Evolutionary conservation across 2,797 vertebrate genomes (phyloP).

Genomic region (Myoxocephalus aenaeus): DNA sequence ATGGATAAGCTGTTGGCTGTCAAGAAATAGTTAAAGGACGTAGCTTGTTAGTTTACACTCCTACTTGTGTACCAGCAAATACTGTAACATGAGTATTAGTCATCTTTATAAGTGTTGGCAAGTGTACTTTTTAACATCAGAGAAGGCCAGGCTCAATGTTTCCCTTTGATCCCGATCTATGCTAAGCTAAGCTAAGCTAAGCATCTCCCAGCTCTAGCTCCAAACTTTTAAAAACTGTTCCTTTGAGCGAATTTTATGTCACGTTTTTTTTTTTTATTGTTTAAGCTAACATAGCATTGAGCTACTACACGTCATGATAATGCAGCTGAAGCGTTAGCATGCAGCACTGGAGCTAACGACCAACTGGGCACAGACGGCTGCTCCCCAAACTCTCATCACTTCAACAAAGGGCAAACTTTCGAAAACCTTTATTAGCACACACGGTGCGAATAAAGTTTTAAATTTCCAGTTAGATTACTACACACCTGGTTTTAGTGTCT

Average conservation of each 20-base stretch:
- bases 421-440: neutral
- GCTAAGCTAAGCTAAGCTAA: constrained; percentile 15
- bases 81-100: neutral
- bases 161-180: neutral
- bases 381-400: constrained; percentile 6
- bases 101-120: neutral
- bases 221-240: neutral
- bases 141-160: neutral
- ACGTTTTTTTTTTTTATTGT: too few relatives aligned
- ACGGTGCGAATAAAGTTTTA: neutral
- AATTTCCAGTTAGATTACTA: neutral
- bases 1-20: neutral
- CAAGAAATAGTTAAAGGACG: neutral
- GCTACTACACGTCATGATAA: neutral
- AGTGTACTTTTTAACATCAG: neutral
- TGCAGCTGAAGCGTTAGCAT: constrained; percentile 7
- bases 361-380: neutral
- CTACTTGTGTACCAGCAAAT: neutral
- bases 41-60: constrained; percentile 1
- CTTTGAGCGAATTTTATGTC: neutral
- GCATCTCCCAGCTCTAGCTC: neutral
- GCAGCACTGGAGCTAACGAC: constrained; percentile 4
- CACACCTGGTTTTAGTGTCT: constrained; percentile 30
- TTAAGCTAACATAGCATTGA: neutral
- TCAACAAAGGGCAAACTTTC: constrained; percentile 6